These are phyloP conservation scores for Pterocles burchelli DNA, from an alignment of 2,113 vertebrate species.

Conservation along the genomic window DNA sequence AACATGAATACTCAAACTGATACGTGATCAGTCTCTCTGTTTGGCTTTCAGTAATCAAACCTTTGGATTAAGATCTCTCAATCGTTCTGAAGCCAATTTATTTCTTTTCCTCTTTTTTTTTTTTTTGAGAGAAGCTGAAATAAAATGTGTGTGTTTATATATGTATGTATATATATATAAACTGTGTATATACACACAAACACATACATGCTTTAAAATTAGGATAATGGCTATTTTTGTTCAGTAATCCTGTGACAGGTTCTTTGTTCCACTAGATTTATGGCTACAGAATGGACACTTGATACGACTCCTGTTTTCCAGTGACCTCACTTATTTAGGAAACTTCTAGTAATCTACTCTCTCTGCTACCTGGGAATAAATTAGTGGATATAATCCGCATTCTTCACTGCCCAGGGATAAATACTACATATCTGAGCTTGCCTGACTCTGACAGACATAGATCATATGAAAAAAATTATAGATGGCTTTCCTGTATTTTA, in stretches of 20 bases:
- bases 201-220: neutral
- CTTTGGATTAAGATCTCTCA: conserved; percentile 37
- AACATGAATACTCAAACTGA: neutral
- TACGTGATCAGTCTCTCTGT: neutral
- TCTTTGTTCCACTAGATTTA: neutral
- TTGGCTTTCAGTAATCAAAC: neutral
- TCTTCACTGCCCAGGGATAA: neutral
- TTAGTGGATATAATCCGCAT: neutral
- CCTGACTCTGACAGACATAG: neutral
- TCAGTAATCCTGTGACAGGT: neutral
- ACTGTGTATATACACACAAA: neutral
- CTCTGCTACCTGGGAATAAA: too few relatives aligned
- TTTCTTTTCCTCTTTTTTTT: neutral
- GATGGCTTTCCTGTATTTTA: conserved; percentile 36
- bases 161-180: neutral
- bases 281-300: neutral
- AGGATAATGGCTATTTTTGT: neutral
- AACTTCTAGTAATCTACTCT: neutral
- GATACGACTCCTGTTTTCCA: neutral
- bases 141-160: neutral
- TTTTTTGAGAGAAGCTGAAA: neutral
- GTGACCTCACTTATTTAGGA: neutral
- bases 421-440: neutral
- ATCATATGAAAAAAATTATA: conserved; percentile 12
- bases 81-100: conserved; percentile 37